phyloP scores from a whole-genome alignment of 2,888 invertebrate species.

The Sphaerophoria rueppellii region DNA sequence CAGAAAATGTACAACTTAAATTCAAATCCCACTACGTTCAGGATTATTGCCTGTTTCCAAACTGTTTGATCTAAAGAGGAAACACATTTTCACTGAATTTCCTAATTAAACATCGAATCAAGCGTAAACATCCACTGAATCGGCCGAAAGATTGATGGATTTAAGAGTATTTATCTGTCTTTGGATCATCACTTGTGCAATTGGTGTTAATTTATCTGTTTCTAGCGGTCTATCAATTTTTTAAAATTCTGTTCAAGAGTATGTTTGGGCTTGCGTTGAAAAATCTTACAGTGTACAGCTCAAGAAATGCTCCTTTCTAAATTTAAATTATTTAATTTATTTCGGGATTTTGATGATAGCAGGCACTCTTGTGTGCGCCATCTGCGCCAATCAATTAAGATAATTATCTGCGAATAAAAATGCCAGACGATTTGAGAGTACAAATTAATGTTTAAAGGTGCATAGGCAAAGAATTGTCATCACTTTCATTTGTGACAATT shows the following conservation, averaged over 20 bases:
- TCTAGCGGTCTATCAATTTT: not conserved
- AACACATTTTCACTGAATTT: slow-evolving; percentile 19
- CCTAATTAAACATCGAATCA: slow-evolving; percentile 30
- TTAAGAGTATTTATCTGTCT: slow-evolving; percentile 39
- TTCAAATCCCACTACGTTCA: not conserved
- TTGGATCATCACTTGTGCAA: not conserved
- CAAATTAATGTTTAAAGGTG: no score
- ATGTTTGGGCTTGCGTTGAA: not conserved
- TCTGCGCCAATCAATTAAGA: no score
- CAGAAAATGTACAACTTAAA: not conserved
- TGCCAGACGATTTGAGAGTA: no score
- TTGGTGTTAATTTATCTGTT: not conserved
- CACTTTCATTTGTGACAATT: no score
- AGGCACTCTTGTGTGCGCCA: no score
- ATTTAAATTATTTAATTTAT: no score
- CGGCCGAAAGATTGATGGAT: slow-evolving; percentile 48
- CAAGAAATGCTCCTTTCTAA: not conserved
- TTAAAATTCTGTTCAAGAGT: not conserved
- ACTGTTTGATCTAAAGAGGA: not conserved
- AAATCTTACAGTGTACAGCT: not conserved
- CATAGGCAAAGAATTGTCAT: no score
- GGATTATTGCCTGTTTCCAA: not conserved
- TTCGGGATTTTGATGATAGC: no score
- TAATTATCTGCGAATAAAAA: no score
- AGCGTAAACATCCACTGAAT: slow-evolving; percentile 48